Conservation (phyloP, 2,113 vertebrate species). For the Xenus cinereus region DNA sequence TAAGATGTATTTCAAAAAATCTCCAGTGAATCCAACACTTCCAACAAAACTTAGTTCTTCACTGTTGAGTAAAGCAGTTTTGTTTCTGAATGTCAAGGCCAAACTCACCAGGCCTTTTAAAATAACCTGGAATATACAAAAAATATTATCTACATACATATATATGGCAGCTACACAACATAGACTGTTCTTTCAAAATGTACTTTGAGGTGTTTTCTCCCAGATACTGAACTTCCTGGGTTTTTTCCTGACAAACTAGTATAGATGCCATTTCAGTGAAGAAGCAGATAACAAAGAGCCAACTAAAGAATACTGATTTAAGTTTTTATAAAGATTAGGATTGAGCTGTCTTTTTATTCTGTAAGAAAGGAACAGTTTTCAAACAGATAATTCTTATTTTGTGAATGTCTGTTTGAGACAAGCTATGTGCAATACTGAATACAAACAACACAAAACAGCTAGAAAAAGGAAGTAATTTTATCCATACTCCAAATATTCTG, state of each 20-base stretch:
- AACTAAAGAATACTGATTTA: background rate
- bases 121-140: background rate
- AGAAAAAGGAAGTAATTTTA: background rate
- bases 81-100: background rate
- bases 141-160: background rate
- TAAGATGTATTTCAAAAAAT: background rate
- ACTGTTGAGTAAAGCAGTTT: constrained; percentile 7
- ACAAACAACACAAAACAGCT: background rate
- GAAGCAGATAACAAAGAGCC: background rate
- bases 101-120: constrained; percentile 3
- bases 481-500: background rate
- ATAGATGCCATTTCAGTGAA: constrained; percentile 31
- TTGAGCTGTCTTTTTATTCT: background rate
- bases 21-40: background rate
- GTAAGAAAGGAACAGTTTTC: background rate
- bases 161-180: background rate
- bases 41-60: background rate
- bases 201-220: background rate
- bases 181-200: background rate
- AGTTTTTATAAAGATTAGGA: background rate
- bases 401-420: background rate
- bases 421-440: background rate
- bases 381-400: background rate
- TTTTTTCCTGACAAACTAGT: background rate
- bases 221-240: background rate